These are phyloP conservation scores for Zaprionus bogoriensis DNA, from an alignment of 2,888 invertebrate genomes.

Conservation along the genomic window DNA sequence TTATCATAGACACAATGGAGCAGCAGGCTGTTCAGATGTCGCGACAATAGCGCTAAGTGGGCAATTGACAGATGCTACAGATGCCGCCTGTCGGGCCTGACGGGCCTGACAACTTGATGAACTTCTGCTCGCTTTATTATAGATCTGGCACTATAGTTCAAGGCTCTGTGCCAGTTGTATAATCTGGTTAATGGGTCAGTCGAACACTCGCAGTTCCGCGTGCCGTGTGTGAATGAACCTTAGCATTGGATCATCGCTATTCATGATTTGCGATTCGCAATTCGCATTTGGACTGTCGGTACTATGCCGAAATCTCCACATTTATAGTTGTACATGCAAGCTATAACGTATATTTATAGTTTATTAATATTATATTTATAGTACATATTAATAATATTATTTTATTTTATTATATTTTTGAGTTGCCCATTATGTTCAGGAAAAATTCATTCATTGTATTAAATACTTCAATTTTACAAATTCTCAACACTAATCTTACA, in stretches of 20 bases:
- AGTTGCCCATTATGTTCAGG: too few relatives aligned
- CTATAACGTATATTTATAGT: too few relatives aligned
- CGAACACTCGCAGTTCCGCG: conserved; percentile 11
- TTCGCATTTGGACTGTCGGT: too few relatives aligned
- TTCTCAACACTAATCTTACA: too few relatives aligned
- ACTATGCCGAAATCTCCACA: too few relatives aligned
- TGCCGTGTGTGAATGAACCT: conserved; percentile 45
- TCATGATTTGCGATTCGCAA: too few relatives aligned
- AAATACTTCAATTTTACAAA: too few relatives aligned
- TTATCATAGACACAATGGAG: conserved; percentile 52
- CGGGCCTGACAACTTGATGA: conserved; percentile 30
- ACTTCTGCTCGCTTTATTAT: conserved; percentile 17
- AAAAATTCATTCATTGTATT: too few relatives aligned
- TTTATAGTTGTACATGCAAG: too few relatives aligned
- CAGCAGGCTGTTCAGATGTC: conserved; percentile 15
- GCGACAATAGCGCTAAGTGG: conserved; percentile 57
- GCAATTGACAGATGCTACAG: conserved; percentile 58
- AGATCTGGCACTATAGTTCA: conserved; percentile 39
- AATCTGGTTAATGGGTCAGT: conserved; percentile 66
- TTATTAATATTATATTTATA: too few relatives aligned
- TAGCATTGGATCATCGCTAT: conserved; percentile 5
- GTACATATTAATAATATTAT: too few relatives aligned
- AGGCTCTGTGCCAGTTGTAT: conserved; percentile 38
- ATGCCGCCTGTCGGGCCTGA: conserved; percentile 10
- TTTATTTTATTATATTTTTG: too few relatives aligned